Conservation (phyloP, 2,888 invertebrate genomes). For the Drosophila fulvimacula region DNA sequence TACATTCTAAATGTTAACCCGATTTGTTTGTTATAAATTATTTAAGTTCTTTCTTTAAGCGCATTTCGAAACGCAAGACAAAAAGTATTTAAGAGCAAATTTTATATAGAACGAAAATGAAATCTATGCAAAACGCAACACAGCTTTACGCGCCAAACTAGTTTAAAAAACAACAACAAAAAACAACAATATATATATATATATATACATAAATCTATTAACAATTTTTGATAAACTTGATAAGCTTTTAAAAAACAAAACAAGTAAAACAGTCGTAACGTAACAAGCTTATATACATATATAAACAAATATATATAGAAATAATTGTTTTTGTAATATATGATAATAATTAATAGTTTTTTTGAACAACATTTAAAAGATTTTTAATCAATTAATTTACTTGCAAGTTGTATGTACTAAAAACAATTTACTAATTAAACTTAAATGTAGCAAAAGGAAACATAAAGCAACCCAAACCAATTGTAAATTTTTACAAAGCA, state of each 20-base stretch:
- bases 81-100: constrained; percentile 74
- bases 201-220: constrained; percentile 44
- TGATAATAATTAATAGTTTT: constrained; percentile 53
- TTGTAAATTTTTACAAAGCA: constrained; percentile 67
- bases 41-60: constrained; percentile 68
- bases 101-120: constrained; percentile 55
- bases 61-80: constrained; percentile 70
- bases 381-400: constrained; percentile 60
- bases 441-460: constrained; percentile 62
- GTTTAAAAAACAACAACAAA: constrained; percentile 68
- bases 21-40: constrained; percentile 68
- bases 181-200: constrained; percentile 13
- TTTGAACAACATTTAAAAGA: constrained; percentile 41
- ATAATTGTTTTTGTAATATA: constrained; percentile 68
- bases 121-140: constrained; percentile 70
- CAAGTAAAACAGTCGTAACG: constrained; percentile 46
- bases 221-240: constrained; percentile 63
- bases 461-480: constrained; percentile 58
- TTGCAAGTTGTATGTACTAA: constrained; percentile 73
- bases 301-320: constrained; percentile 10
- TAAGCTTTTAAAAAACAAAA: constrained; percentile 55
- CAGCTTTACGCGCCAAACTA: constrained; percentile 80
- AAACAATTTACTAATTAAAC: constrained; percentile 31
- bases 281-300: constrained; percentile 58
- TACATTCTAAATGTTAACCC: constrained; percentile 74